Conservation (phyloP, 2,888 invertebrate species). For the Kuschelorhynchus macadamiae region DNA sequence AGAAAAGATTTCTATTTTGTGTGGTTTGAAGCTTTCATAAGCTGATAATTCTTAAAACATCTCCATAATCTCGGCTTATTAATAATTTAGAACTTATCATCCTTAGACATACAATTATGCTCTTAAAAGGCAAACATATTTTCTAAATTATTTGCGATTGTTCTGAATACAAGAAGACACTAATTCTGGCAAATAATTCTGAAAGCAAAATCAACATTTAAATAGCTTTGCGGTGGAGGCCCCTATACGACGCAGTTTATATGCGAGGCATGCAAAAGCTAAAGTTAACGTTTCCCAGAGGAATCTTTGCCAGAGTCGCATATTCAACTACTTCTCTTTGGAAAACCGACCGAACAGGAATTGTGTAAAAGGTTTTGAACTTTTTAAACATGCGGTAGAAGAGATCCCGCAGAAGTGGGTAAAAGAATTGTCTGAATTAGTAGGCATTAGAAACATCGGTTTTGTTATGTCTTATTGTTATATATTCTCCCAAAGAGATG, state of each 20-base stretch:
- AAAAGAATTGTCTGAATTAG: background rate
- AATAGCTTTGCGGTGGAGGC: slow-evolving; percentile 40
- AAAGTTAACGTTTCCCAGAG: slow-evolving; percentile 35
- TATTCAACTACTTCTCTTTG: slow-evolving; percentile 36
- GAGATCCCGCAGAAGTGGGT: slow-evolving; percentile 8
- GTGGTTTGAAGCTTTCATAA: too few species aligned
- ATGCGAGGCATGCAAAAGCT: slow-evolving; percentile 46
- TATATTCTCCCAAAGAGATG: too few species aligned
- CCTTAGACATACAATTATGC: background rate
- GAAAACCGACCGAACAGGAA: slow-evolving; percentile 23
- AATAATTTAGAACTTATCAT: too few species aligned
- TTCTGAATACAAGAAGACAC: slow-evolving; percentile 17
- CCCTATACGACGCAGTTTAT: slow-evolving; percentile 35
- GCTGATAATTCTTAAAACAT: too few species aligned
- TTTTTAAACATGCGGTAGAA: slow-evolving; percentile 11
- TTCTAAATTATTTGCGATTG: slow-evolving; percentile 15
- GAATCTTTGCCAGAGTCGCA: slow-evolving; percentile 38
- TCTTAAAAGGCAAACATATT: background rate
- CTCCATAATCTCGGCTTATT: too few species aligned
- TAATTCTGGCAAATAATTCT: slow-evolving; percentile 23
- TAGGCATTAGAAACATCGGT: too few species aligned
- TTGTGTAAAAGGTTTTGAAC: slow-evolving; percentile 19
- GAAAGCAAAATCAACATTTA: slow-evolving; percentile 44
- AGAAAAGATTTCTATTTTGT: too few species aligned
- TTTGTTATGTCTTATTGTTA: too few species aligned